A percentile compares a stretch with the other conserved stretches of the same genome.
Evolutionary conservation across 2,113 vertebrate genomes (phyloP).

Genomic region (Peromyscus leucopus): DNA sequence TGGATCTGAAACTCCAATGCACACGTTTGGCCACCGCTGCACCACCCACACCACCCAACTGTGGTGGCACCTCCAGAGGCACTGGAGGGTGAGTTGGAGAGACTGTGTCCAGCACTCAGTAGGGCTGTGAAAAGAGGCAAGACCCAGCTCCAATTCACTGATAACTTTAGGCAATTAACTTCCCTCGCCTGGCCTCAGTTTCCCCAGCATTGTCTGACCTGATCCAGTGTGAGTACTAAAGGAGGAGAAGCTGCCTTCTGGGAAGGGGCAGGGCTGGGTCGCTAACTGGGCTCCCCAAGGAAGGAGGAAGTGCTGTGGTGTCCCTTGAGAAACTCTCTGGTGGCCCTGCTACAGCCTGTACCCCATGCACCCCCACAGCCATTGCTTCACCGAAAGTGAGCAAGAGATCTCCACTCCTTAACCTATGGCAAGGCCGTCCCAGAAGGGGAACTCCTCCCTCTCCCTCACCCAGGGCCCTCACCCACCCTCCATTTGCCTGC

Average conservation of each 20-base stretch:
- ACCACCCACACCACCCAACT: neutral
- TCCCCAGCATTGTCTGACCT: constrained; percentile 9
- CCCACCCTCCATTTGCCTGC: constrained; percentile 56
- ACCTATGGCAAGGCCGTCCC: constrained; percentile 44
- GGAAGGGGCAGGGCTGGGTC: neutral
- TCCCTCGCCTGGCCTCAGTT: constrained; percentile 54
- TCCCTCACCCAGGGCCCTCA: constrained; percentile 43
- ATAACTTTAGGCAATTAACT: constrained; percentile 6
- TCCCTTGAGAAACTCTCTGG: constrained; percentile 72
- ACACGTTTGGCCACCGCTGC: neutral
- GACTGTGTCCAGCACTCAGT: neutral
- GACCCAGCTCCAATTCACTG: neutral
- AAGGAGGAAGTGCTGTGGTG: constrained; percentile 72
- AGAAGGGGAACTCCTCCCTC: constrained; percentile 71
- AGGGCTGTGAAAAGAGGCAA: neutral
- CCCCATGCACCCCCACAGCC: constrained; percentile 18
- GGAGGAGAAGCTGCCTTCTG: neutral
- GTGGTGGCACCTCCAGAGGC: neutral
- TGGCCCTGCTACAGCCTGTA: constrained; percentile 6
- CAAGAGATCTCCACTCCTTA: constrained; percentile 44
- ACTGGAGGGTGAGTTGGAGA: neutral
- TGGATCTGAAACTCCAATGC: neutral
- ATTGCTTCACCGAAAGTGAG: constrained; percentile 73
- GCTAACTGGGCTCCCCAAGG: neutral
- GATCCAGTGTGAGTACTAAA: neutral